Base-by-base conservation (phyloP, 2,113 vertebrate genomes). In the Oncorhynchus tshawytscha region DNA sequence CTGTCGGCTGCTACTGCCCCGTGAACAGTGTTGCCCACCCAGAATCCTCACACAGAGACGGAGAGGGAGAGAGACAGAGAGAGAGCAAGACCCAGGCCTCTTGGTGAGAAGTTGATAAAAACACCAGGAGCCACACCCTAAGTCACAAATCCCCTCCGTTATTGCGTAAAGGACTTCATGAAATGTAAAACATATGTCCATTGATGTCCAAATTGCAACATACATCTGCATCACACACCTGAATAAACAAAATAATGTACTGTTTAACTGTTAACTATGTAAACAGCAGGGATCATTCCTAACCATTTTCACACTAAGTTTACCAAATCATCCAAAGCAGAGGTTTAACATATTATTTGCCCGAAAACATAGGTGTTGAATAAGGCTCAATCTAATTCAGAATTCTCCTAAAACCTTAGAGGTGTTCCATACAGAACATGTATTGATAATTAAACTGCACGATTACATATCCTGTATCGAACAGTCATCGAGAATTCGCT, bases 41-140 rank as follows among this genome's bases (percentile, higher is more conserved):
- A 74, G 74, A 66, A 73, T 83, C 24, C 27, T 18, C 66, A 45
- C 39, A 45, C 39, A 45, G 8, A 45, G 39, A 39, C 7, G 1
- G 39, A 9, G 39, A 9, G 39, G 0, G 2, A 39, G 39, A 39
- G 34, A 39, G 31, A 34, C 5, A 34, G 31, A 81, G 72, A 81
- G 65, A 27, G 48, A 71, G 60, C 57, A 68, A 72, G 66, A 76
- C 70, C 83, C 57, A 82, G 77, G 49, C 78, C 66, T 77, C 77
- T 70, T 59, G 77, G 79, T 75, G 80, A 80, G 72, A 27, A 39
- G 78, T 78, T 75, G 31, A 88, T 86, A 81, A 78, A 48, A 75
- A 13, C 70, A 82, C 85, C 39, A 45, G 9, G 39, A 45, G 87
- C 91, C 90, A 90, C 91, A 89, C 91, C 91, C 91, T 84, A 73